Percentiles rank a stretch among this genome's conserved stretches.
phyloP scores from a whole-genome alignment of 2,797 vertebrate genomes.

The Gambusia yucatana region DNA sequence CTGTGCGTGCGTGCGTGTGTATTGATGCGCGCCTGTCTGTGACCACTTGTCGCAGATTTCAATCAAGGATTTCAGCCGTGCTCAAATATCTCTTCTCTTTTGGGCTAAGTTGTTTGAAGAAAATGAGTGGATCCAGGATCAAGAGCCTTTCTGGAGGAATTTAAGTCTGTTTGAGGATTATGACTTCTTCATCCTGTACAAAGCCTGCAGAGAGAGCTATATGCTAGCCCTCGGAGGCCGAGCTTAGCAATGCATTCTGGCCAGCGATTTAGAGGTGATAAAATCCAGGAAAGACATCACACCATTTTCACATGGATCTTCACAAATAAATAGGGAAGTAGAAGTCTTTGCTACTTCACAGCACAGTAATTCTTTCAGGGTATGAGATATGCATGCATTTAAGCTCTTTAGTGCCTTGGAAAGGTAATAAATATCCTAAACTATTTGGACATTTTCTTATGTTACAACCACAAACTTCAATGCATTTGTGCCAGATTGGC shows the following conservation, averaged over 20 bases:
- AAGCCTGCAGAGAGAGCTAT: constrained; percentile 79
- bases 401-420: constrained; percentile 8
- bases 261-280: constrained; percentile 72
- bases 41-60: constrained; percentile 82
- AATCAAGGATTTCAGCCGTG: constrained; percentile 78
- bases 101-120: constrained; percentile 82
- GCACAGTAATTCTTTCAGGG: constrained; percentile 26
- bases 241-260: constrained; percentile 75
- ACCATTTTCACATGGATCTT: constrained; percentile 56
- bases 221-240: constrained; percentile 75
- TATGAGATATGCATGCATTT: constrained; percentile 24
- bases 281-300: constrained; percentile 62
- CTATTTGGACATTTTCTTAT: neutral
- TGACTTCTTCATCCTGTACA: constrained; percentile 87
- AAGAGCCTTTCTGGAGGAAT: constrained; percentile 87
- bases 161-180: constrained; percentile 90
- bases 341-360: constrained; percentile 51
- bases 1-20: constrained; percentile 14
- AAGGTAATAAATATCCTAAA: neutral
- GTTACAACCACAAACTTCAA: neutral
- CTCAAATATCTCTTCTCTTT: constrained; percentile 80
- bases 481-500: neutral
- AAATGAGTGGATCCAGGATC: constrained; percentile 88
- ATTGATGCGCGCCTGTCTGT: constrained; percentile 22
- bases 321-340: constrained; percentile 57